phyloP scores from a whole-genome alignment of 2,113 vertebrate genomes.

The Aviceda subcristata region DNA sequence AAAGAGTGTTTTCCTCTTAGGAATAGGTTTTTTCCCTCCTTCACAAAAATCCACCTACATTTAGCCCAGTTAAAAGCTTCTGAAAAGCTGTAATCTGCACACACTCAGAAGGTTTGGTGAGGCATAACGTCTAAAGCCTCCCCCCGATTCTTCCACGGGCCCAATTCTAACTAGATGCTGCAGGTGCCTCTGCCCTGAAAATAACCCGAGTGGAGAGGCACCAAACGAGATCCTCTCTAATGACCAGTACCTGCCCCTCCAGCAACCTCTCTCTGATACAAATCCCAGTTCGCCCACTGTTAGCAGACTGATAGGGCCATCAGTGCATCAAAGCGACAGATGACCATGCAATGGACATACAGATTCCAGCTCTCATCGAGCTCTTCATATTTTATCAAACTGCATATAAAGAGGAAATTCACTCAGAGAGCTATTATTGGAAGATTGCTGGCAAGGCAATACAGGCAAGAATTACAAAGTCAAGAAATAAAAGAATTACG shows the following conservation, averaged over 20 bases:
- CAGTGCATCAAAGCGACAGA: not conserved
- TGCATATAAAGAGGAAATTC: not conserved
- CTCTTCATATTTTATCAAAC: not conserved
- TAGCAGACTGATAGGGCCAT: not conserved
- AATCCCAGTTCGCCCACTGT: not conserved
- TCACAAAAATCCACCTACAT: conserved; percentile 50
- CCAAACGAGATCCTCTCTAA: not conserved
- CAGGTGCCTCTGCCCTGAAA: not conserved
- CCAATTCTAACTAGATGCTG: not conserved
- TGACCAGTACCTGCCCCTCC: not conserved
- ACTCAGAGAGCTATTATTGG: not conserved
- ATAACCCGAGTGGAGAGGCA: not conserved
- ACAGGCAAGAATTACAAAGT: not conserved
- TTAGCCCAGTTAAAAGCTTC: conserved; percentile 38
- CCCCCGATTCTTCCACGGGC: not conserved
- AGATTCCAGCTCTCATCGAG: not conserved
- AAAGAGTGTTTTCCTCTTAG: not conserved
- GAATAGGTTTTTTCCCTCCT: conserved; percentile 8
- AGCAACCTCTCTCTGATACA: not conserved
- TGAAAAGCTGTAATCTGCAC: not conserved
- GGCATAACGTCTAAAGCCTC: not conserved
- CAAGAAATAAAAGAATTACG: not conserved
- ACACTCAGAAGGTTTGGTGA: not conserved
- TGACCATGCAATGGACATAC: not conserved
- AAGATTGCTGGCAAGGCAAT: not conserved